Base-by-base conservation (phyloP, 37 sponge, comb jelly and placozoan genomes). In the Chondrilla cf. caribensis region DNA sequence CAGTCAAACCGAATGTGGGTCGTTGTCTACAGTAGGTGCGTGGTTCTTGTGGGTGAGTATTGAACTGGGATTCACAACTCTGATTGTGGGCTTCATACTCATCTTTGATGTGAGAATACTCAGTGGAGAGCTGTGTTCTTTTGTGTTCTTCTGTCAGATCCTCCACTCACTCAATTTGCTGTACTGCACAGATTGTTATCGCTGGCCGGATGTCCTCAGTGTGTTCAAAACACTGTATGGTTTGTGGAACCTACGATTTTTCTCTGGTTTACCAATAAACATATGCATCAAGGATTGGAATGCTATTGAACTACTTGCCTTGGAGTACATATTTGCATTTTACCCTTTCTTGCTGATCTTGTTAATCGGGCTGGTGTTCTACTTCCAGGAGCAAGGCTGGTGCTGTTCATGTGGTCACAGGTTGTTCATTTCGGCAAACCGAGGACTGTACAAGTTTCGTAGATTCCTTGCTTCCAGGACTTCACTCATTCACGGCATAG, bases 301-400 rank as follows among this genome's bases (percentile, higher is more conserved):
- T 51, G 60, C 84, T 3, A n/a, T 87, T 19, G 57, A 64, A 22
- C 37, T 82, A 25, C 54, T 82, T 0, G 65, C 83, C 6, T 26
- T 79, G 81, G 65, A 83, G 2, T 86, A 87, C 58, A 11, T 90
- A 7, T 37, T 65, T 24, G 87, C 87, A 19, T 39, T 86, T 54
- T 90, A 87, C 58, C 87, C 87, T 0, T 78, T 78, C 26, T 47
- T 78, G 47, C 3, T 78, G 68, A 67, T 67, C 68, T 3, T 67
- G 15, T 67, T 17, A 33, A 33, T 67, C 7, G 17, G 68, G 26
- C 17, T 33, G 33, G 1, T 67, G 2, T 25, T 67, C 35, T 67
- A 67, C 68, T 67, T 28, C 35, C 68, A 67, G 68, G 31, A 67
- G 31, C 68, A 29, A 3, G 68, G 68, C 17, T 67, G 68, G 35